phyloP scores from a whole-genome alignment of 2,797 vertebrate genomes.

The Onychomys arenicola region DNA sequence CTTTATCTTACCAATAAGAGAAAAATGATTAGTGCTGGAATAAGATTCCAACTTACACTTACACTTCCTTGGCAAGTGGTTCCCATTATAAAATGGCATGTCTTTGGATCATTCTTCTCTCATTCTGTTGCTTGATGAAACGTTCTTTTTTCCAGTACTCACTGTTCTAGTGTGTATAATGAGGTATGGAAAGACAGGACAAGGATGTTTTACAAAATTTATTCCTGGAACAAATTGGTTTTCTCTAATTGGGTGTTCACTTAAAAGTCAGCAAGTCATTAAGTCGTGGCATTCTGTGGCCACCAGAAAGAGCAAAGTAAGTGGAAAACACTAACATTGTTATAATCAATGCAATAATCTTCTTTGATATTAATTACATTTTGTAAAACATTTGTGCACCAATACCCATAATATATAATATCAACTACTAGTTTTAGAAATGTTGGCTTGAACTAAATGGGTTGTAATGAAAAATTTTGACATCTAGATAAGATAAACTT shows the following conservation, averaged over 20 bases:
- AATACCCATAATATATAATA: neutral
- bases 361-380: neutral
- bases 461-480: neutral
- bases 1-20: neutral
- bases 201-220: neutral
- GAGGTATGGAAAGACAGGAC: neutral
- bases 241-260: neutral
- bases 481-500: neutral
- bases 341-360: neutral
- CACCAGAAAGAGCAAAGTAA: neutral
- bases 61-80: neutral
- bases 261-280: neutral
- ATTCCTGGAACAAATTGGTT: neutral
- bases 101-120: neutral
- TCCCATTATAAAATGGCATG: neutral
- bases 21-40: neutral
- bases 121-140: neutral
- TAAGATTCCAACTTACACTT: neutral
- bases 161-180: neutral
- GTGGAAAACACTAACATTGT: neutral
- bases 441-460: neutral
- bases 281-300: rapidly evolving
- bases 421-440: conserved; percentile 17
- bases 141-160: neutral
- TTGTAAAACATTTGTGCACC: neutral